These are phyloP conservation scores for Australoheros facetus DNA, from an alignment of 2,797 vertebrate genomes.

Conservation along the genomic window DNA sequence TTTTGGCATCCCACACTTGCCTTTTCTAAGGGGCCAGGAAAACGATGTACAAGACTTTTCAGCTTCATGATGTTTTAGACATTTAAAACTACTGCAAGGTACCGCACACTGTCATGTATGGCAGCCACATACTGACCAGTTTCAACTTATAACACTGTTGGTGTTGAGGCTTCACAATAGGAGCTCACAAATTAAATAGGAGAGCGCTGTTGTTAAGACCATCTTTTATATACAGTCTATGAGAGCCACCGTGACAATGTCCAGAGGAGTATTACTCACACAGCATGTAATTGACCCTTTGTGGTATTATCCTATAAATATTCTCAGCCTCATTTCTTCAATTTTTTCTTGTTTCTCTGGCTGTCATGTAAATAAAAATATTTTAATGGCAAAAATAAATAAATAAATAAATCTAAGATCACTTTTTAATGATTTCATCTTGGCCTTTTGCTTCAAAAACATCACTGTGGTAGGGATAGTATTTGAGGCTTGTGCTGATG, in stretches of 20 bases:
- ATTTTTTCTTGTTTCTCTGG: neutral
- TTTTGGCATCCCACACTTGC: no score
- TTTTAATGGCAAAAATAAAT: neutral
- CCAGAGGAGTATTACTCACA: neutral
- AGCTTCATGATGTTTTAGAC: no score
- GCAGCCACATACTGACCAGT: neutral
- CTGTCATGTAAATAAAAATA: neutral
- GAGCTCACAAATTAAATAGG: neutral
- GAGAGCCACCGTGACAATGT: neutral
- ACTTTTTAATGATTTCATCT: conserved; percentile 13
- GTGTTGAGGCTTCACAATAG: neutral
- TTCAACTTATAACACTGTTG: neutral
- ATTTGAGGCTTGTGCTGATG: conserved; percentile 48
- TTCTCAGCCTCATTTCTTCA: neutral
- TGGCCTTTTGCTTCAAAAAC: conserved; percentile 39
- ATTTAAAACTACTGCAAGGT: neutral
- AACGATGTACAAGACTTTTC: no score
- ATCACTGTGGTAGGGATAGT: conserved; percentile 1
- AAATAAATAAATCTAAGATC: neutral
- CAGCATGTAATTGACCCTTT: neutral
- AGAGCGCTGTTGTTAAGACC: neutral
- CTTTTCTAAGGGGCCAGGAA: no score
- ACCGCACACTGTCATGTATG: neutral
- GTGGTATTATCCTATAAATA: neutral
- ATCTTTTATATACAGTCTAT: neutral